These are phyloP conservation scores for Mesorhabditis sp. DNA, from an alignment of 2,888 invertebrate species.

Conservation along the genomic window DNA sequence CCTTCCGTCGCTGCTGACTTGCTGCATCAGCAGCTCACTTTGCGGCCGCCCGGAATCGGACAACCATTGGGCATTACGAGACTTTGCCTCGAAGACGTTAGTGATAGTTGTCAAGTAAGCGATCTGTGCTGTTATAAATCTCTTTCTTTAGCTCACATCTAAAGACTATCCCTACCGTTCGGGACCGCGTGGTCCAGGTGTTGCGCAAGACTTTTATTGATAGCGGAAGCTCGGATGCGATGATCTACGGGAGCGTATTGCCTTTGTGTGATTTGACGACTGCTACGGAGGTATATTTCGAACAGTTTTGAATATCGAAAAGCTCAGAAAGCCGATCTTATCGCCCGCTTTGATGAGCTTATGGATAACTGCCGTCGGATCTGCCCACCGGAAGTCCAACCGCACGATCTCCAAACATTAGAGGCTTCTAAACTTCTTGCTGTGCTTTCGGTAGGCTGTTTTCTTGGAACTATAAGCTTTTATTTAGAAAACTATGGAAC, in stretches of 20 bases:
- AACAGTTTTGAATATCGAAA: background rate
- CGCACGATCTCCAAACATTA: too few relatives aligned
- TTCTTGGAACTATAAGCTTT: too few relatives aligned
- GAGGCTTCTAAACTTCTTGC: too few relatives aligned
- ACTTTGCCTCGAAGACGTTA: constrained; percentile 34
- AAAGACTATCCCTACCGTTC: constrained; percentile 9
- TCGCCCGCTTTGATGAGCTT: background rate
- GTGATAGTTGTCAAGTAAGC: constrained; percentile 21
- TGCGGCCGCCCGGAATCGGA: constrained; percentile 31
- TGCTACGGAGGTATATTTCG: constrained; percentile 9
- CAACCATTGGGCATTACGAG: constrained; percentile 40
- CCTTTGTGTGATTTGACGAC: constrained; percentile 13
- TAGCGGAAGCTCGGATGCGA: constrained; percentile 15
- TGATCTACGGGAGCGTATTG: constrained; percentile 21
- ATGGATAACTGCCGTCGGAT: background rate
- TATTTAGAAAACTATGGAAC: too few relatives aligned
- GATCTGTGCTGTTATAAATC: background rate
- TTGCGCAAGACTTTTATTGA: constrained; percentile 13
- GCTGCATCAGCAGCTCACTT: constrained; percentile 28
- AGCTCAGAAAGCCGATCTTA: background rate
- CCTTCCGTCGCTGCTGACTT: constrained; percentile 34
- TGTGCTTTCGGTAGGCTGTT: too few relatives aligned
- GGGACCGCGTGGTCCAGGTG: constrained; percentile 13
- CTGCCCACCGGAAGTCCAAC: background rate
- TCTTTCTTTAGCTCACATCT: constrained; percentile 18